Conservation (phyloP, 2,797 vertebrate genomes). For the Aldrovandia affinis region DNA sequence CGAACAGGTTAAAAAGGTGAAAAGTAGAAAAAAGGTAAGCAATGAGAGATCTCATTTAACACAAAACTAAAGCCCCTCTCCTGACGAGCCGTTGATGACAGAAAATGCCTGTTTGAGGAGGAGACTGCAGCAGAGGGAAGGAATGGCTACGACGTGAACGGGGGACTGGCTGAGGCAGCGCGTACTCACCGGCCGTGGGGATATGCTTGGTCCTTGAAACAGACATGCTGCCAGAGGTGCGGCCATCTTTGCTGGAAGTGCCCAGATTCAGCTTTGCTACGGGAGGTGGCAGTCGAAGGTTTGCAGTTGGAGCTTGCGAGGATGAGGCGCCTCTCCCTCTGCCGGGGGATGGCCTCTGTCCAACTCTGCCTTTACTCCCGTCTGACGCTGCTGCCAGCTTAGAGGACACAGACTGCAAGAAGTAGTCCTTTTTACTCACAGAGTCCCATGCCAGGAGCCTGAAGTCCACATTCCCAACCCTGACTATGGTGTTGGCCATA, state of each 20-base stretch:
- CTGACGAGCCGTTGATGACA: not conserved
- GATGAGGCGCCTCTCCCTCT: slow-evolving; percentile 40
- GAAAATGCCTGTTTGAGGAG: not conserved
- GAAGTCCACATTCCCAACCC: slow-evolving; percentile 62
- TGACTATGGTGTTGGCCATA: slow-evolving; percentile 74
- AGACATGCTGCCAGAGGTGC: slow-evolving; percentile 44
- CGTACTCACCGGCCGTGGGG: slow-evolving; percentile 60
- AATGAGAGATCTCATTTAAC: no score
- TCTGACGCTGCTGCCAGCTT: slow-evolving; percentile 41
- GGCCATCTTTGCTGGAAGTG: slow-evolving; percentile 43
- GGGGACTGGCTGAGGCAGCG: not conserved
- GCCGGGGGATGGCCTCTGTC: slow-evolving; percentile 40
- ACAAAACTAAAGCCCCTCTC: no score
- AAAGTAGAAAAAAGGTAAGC: no score
- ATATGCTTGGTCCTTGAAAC: slow-evolving; percentile 48
- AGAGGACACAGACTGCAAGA: slow-evolving; percentile 58
- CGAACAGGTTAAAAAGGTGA: no score
- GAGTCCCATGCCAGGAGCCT: slow-evolving; percentile 63
- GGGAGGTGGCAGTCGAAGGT: slow-evolving; percentile 47
- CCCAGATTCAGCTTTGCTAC: slow-evolving; percentile 52
- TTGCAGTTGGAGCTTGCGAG: slow-evolving; percentile 44
- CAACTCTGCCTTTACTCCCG: slow-evolving; percentile 53
- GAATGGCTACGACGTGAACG: not conserved
- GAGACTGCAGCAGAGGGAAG: no score
- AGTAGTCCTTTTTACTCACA: slow-evolving; percentile 49